A percentile compares a stretch with the other conserved stretches of the same genome.
These are phyloP conservation scores for Megastigmus dorsalis DNA, from an alignment of 2,888 invertebrate species.

Conservation along the genomic window DNA sequence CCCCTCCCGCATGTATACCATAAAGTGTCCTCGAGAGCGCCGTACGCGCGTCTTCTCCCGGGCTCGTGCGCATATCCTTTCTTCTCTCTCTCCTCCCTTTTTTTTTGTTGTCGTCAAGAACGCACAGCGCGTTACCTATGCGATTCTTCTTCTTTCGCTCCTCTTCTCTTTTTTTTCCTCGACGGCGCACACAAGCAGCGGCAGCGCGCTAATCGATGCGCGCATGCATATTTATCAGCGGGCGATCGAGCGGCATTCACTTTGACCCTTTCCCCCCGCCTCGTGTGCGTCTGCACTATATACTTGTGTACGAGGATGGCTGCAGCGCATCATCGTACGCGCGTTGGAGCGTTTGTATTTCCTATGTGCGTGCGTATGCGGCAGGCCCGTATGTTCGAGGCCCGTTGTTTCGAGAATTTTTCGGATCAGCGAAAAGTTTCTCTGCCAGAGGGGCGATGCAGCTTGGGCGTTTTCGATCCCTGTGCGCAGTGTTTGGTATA, in stretches of 20 bases:
- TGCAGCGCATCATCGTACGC: no score
- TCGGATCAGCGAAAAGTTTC: slow-evolving; percentile 22
- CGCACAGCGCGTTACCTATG: no score
- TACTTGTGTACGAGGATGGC: no score
- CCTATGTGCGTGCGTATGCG: not conserved
- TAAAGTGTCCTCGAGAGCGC: slow-evolving; percentile 6
- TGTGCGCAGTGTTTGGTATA: no score
- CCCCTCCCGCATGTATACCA: no score
- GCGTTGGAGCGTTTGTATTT: not conserved
- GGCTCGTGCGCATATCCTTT: not conserved
- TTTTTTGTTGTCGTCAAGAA: no score
- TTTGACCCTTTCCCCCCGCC: slow-evolving; percentile 25
- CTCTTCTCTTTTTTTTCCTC: not conserved
- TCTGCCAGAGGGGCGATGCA: no score
- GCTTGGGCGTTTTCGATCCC: no score
- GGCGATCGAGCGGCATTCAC: slow-evolving; percentile 20
- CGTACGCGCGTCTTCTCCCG: not conserved
- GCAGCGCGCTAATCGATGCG: slow-evolving; percentile 40
- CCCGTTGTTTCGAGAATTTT: slow-evolving; percentile 18
- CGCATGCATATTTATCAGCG: slow-evolving; percentile 49
- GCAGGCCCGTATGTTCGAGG: no score
- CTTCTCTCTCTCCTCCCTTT: not conserved
- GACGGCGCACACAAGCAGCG: not conserved
- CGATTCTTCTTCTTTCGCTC: no score
- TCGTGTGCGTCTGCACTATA: no score